These are phyloP conservation scores for Cryptophagus acutangulus DNA, from an alignment of 2,888 invertebrate species.

Conservation along the genomic window DNA sequence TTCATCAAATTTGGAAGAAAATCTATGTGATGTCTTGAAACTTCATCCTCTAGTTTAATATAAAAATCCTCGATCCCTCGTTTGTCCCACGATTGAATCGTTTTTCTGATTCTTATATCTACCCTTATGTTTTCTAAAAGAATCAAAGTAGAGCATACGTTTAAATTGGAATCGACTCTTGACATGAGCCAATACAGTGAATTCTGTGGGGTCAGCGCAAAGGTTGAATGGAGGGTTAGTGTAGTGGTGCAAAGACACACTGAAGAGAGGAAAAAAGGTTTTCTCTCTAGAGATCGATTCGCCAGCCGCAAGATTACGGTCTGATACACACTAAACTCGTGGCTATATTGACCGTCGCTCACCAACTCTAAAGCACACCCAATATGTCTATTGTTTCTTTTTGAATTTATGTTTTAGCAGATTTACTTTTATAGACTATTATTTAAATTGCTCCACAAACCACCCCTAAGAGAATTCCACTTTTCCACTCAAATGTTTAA, in stretches of 20 bases:
- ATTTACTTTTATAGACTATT: not conserved
- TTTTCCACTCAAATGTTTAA: no score
- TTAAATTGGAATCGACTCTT: constrained; percentile 2
- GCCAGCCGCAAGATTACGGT: constrained; percentile 35
- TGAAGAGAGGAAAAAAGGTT: constrained; percentile 9
- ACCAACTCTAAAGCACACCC: constrained; percentile 26
- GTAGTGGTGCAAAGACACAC: constrained; percentile 5
- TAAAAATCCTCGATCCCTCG: no score
- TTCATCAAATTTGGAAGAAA: no score
- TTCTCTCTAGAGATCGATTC: constrained; percentile 32
- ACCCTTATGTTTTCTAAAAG: no score
- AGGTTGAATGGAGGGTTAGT: constrained; percentile 26
- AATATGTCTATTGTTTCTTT: constrained; percentile 30
- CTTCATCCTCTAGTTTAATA: no score
- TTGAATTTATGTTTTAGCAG: constrained; percentile 31
- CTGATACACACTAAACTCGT: constrained; percentile 39
- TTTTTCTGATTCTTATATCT: no score
- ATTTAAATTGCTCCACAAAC: not conserved
- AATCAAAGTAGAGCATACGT: no score
- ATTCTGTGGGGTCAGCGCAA: constrained; percentile 28
- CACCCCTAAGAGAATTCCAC: not conserved
- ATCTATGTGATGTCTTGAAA: no score
- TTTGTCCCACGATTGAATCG: no score
- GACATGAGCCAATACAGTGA: constrained; percentile 23
- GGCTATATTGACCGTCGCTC: constrained; percentile 34